Evolutionary conservation across 2,797 vertebrate genomes (phyloP), one percentile per base, ranked within the genome.

Genomic region (Threskiornis aethiopicus): DNA sequence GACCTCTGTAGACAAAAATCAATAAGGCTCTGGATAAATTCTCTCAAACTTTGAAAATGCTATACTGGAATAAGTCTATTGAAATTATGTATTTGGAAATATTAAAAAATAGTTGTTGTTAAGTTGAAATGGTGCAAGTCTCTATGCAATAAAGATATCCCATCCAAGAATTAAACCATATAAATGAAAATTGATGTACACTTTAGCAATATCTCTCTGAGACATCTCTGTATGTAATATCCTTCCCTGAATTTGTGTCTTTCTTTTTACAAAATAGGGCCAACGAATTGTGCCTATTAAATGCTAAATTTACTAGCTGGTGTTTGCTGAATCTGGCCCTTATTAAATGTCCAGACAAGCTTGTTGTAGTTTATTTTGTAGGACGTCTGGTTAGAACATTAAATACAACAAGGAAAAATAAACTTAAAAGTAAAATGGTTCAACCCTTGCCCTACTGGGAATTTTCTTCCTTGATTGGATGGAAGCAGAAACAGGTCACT

Each of bases 291-390:
- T 86, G 37, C 62, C 91, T 62, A 84, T 93, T 96, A 95, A 95
- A 90, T 86, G n/a, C 82, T 95, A 91, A 95, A 94, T 93, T 96
- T 96, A 91, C 95, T 96, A 90, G 87, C 84, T 92, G 69, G 54
- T 95, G 84, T 93, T 96, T 97, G 84, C 87, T 95, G 94, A 96
- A 97, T 97, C 89, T 95, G 93, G 81, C 93, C 81, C 81, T 97
- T 97, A 96, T 96, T 96, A 96, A 97, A 90, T 96, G 95, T 97
- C 95, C 93, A 97, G 93, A 96, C 88, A 90, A 97, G 90, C 89
- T 94, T 96, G 84, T 91, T 89, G 94, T 95, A 96, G 89, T 96
- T 96, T 97, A 97, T 96, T 98, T 97, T 96, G 96, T 96, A 96
- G 59, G 87, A 77, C 6, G 51, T 96, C 95, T 96, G 88, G 95